Evolutionary conservation across 1,140 invertebrate species (phyloP), one percentile per base, ranked within the genome.

Genomic region (Ganaspis sp.): DNA sequence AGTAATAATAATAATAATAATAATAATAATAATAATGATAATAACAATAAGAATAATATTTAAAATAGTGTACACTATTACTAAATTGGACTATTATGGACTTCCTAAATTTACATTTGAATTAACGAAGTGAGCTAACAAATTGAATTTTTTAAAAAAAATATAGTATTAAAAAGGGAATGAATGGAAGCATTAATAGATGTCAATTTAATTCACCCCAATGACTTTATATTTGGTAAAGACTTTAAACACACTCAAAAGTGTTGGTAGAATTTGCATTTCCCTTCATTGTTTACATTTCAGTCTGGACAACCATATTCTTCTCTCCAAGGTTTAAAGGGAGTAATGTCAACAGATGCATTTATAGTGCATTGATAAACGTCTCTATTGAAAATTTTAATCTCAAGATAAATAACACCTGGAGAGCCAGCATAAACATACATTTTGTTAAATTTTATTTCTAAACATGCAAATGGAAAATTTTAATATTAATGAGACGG

Each of bases 331-430:
- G 45, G n/a, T 49, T n/a, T 49, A 49, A n/a, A 49, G 45, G 15
- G 45, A 49, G 17, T 45, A 45, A 45, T 45, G 42, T 15, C 12
- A 15, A 45, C 9, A 45, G n/a, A 49, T 49, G 17, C 45, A 49
- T 49, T 49, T 49, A 49, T 49, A n/a, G 45, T 17, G 45, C 45
- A 49, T 49, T 49, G n/a, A 49, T 49, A 49, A 49, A 49, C 45
- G 45, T 49, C 45, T 49, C 45, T 49, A 49, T 49, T 49, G 15
- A 49, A 49, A 49, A 49, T n/a, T 49, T 49, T 49, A 49, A 49
- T 49, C 45, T 49, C 5, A 49, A 15, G 17, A n/a, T 49, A 49
- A 49, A 49, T 15, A 49, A 49, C 45, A 49, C 15, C 45, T 49
- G 45, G 45, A 49, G 5, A 15, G n/a, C 45, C 45, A 17, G 42